Evolutionary conservation across 2,888 invertebrate genomes (phyloP).

Genomic region (Spodoptera picta): DNA sequence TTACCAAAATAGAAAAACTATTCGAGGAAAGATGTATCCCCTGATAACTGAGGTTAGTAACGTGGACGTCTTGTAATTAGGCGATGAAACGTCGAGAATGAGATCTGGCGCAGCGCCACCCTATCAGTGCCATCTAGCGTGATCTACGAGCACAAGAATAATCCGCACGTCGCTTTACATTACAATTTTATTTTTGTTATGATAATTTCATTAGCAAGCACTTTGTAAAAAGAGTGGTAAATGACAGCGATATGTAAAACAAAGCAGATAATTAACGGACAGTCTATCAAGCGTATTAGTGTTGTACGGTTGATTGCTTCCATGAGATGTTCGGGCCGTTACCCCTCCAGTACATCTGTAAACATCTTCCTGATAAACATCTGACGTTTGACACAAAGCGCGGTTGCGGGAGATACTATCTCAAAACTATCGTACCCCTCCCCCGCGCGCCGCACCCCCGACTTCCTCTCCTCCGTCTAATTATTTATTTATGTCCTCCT

Average conservation of each 20-base stretch:
- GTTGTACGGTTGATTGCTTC: conserved; percentile 80
- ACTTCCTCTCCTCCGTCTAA: conserved; percentile 84
- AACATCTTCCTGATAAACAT: conserved; percentile 86
- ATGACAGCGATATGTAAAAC: conserved; percentile 65
- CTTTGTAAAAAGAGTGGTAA: conserved; percentile 40
- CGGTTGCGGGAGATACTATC: conserved; percentile 85
- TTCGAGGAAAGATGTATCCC: conserved; percentile 48
- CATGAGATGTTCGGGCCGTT: conserved; percentile 78
- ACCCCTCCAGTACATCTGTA: conserved; percentile 87
- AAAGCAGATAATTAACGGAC: conserved; percentile 80
- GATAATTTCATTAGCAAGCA: conserved; percentile 30
- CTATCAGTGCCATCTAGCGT: conserved; percentile 84
- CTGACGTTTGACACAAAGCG: conserved; percentile 89
- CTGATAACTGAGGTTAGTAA: conserved; percentile 61
- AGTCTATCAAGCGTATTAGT: conserved; percentile 78
- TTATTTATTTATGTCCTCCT: conserved; percentile 87
- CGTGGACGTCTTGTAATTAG: conserved; percentile 74
- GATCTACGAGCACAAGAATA: conserved; percentile 80
- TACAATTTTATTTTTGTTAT: conserved; percentile 29
- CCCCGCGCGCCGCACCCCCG: conserved; percentile 68
- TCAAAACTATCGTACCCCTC: conserved; percentile 79
- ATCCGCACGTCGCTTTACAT: conserved; percentile 55
- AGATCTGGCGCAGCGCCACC: conserved; percentile 83
- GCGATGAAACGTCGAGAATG: conserved; percentile 70
- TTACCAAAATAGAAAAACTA: conserved; percentile 54